Base-by-base conservation (phyloP, 2,888 invertebrate genomes). In the Dryobota labecula region DNA sequence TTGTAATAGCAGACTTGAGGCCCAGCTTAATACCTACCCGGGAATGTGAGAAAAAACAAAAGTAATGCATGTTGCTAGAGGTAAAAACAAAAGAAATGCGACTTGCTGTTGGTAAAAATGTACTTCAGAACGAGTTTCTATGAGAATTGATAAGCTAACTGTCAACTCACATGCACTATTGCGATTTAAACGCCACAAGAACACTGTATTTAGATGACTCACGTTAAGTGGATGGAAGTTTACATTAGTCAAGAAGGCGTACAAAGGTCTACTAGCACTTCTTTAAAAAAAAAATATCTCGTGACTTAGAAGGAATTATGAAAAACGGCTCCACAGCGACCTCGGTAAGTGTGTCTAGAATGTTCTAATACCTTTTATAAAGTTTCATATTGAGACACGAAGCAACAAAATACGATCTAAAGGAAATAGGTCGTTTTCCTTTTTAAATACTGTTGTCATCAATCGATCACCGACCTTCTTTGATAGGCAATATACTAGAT, bases 91-190 rank as follows among this genome's bases (percentile, higher is more conserved):
- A 69, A 70, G 30, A 41, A 70, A 66, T n/a, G 18, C 0, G 2
- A 45, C 9, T 66, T 56, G 57, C 47, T 27, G 66, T 43, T 70
- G 33, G 61, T 65, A 76, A 70, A 76, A 76, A 76, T 76, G 76
- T 66, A 36, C 18, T 15, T 20, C 15, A 43, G 27, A 76, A 77
- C 71, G 24, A 38, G 72, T 77, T 77, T 51, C 33, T 51, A n/a
- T 68, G 60, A 2, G 51, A 36, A 33, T 20, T 33, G 38, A 30
- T 66, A 53, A n/a, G 62, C 57, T 68, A 72, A 73, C 68, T 73
- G 78, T 78, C 64, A 27, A 24, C 30, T 51, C 4, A 18, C 78
- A 78, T 78, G 77, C 77, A 73, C 73, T 61, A 13, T 58, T 57
- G 73, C 58, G 54, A 67, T 67, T 64, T 45, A 76, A 67, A 67